Base-by-base conservation (phyloP, 2,113 vertebrate genomes). In the Nicator chloris region DNA sequence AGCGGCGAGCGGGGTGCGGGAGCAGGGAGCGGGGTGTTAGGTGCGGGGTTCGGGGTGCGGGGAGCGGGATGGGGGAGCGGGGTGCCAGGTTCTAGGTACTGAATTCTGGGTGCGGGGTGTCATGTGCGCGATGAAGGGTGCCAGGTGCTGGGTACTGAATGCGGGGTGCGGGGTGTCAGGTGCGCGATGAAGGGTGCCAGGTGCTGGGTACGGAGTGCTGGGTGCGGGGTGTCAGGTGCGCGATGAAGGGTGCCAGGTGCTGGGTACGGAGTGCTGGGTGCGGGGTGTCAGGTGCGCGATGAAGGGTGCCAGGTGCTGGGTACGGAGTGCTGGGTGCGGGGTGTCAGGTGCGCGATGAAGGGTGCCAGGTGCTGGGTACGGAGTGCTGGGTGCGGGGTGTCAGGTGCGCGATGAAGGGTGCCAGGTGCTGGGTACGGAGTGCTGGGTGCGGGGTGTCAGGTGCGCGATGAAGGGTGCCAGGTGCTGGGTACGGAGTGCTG, bases 51-150 rank as follows among this genome's bases (percentile, higher is more conserved):
- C n/a, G 2, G 14, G 19, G 5, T 13, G 30, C 3, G 12, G 35
- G 1, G 17, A 4, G 14, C 4, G 3, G 26, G 13, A 7, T 12
- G 35, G 30, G 18, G 18, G 11, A 56, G 33, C 23, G 0, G 33
- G 53, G 30, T 54, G 18, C 17, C 30, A 20, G 31, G 30, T 33
- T 20, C 53, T 33, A 8, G 53, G 53, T 33, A 9, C 31, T 33
- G 53, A 7, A 24, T 1, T 4, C n/a, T 2, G 9, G 18, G 8
- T 35, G 45, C 5, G 0, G 17, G 13, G 31, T 33, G n/a, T n/a
- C n/a, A n/a, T n/a, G n/a, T n/a, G n/a, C n/a, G n/a, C n/a, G n/a
- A n/a, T n/a, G n/a, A n/a, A n/a, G n/a, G n/a, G n/a, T n/a, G n/a
- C n/a, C n/a, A n/a, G n/a, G n/a, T n/a, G n/a, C n/a, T n/a, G n/a